phyloP scores from a whole-genome alignment of 2,113 vertebrate genomes.

The Tringa solitaria region DNA sequence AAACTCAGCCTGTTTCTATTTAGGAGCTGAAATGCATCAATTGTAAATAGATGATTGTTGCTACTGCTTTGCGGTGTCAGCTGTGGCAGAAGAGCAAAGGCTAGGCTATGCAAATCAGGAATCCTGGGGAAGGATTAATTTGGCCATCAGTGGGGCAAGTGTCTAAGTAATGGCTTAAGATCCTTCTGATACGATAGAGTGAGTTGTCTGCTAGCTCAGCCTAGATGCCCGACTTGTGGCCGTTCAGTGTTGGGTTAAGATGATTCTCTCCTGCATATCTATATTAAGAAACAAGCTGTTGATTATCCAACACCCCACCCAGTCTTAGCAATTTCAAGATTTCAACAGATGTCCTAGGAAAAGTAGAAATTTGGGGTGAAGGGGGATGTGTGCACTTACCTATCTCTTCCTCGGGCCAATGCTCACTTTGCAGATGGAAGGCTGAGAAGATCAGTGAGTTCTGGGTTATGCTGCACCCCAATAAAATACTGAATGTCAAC shows the following conservation, averaged over 20 bases:
- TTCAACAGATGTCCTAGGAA: not conserved
- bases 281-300: not conserved
- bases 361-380: not conserved
- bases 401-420: not conserved
- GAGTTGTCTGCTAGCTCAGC: not conserved
- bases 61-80: not conserved
- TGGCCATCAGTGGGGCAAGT: not conserved
- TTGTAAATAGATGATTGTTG: not conserved
- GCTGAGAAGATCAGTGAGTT: not conserved
- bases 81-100: not conserved
- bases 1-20: not conserved
- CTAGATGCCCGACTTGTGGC: not conserved
- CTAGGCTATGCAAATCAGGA: not conserved
- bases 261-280: not conserved
- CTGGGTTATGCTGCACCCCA: not conserved
- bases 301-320: too few relatives aligned
- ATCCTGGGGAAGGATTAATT: not conserved
- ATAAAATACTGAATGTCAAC: not conserved
- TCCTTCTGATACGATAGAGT: not conserved
- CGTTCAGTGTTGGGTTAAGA: not conserved
- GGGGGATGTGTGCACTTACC: fast-evolving
- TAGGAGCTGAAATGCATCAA: not conserved
- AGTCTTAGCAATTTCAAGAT: not conserved
- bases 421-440: not conserved
- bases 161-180: not conserved